phyloP scores from a whole-genome alignment of 2,797 vertebrate genomes.

The Picus viridis region DNA sequence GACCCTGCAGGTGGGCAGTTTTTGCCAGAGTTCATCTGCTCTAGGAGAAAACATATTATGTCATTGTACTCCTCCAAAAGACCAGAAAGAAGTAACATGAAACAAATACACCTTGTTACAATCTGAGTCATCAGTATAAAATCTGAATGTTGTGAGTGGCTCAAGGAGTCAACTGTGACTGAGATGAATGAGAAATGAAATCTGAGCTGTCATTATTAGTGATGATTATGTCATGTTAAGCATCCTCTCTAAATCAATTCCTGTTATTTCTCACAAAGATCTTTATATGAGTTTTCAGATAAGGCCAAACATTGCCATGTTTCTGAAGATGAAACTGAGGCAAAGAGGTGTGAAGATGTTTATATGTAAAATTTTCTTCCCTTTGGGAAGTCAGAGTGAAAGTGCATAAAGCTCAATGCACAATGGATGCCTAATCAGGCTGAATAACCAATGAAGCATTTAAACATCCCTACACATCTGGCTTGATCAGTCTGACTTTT shows the following conservation, averaged over 20 bases:
- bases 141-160: not conserved
- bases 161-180: not conserved
- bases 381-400: not conserved
- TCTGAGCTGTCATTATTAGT: not conserved
- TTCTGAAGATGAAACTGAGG: not conserved
- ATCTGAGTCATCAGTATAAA: not conserved
- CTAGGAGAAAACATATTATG: not conserved
- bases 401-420: not conserved
- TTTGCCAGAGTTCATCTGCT: not conserved
- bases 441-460: not conserved
- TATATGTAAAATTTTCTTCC: not conserved
- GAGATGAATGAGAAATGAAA: slow-evolving; percentile 13
- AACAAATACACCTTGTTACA: not conserved
- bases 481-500: not conserved
- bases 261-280: not conserved
- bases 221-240: not conserved
- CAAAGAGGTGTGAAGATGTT: not conserved
- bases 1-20: not conserved
- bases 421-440: not conserved
- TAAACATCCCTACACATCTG: not conserved
- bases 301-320: not conserved
- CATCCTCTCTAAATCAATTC: not conserved
- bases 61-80: not conserved
- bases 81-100: not conserved
- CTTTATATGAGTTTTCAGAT: not conserved